Evolutionary conservation across 2,113 vertebrate genomes (phyloP).

Genomic region (Emydura subglobosa): DNA sequence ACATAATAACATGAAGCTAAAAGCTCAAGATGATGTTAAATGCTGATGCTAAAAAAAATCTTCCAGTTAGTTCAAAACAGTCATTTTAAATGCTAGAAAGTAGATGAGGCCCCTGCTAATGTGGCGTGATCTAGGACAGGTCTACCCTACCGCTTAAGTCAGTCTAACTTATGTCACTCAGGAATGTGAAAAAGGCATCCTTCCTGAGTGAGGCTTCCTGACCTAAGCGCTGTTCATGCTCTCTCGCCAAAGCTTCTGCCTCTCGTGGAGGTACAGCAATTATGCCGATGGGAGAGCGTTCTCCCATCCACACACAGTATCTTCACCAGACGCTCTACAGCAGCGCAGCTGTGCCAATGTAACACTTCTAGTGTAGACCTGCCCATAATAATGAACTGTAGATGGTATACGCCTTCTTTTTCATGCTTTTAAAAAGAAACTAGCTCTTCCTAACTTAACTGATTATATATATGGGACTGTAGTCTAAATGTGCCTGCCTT

Average conservation of each 20-base stretch:
- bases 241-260: too few species aligned
- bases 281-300: too few species aligned
- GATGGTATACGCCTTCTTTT: conserved; percentile 13
- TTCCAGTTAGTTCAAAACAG: conserved; percentile 15
- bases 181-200: too few species aligned
- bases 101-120: conserved; percentile 18
- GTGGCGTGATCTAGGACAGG: neutral
- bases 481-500: neutral
- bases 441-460: conserved; percentile 16
- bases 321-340: too few species aligned
- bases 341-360: too few species aligned
- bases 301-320: too few species aligned
- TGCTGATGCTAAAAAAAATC: neutral
- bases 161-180: too few species aligned
- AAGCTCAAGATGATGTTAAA: conserved; percentile 4
- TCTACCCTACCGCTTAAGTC: too few species aligned
- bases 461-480: neutral
- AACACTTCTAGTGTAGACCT: too few species aligned
- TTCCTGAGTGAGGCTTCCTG: too few species aligned
- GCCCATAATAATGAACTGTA: conserved; percentile 8
- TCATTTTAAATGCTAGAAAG: conserved; percentile 1
- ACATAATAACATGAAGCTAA: neutral
- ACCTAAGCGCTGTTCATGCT: too few species aligned
- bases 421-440: conserved; percentile 13
- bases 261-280: too few species aligned